Evolutionary conservation across 2,113 vertebrate species (phyloP).

Genomic region (Crocuta crocuta): DNA sequence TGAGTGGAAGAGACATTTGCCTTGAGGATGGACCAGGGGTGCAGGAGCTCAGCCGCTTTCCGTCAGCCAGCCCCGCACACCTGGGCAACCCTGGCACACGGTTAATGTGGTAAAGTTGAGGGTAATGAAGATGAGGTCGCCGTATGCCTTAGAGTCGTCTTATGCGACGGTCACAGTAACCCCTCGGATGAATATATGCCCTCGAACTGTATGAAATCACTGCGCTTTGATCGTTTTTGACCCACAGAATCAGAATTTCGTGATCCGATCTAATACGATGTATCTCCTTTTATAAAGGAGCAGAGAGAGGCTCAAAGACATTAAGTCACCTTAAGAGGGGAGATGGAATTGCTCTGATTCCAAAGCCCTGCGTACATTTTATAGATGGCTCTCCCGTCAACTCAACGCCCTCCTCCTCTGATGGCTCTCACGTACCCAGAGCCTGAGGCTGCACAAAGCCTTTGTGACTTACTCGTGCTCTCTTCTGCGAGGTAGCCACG

Average conservation of each 20-base stretch:
- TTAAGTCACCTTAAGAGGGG: background rate
- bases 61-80: background rate
- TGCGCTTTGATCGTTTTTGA: background rate
- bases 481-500: fast-evolving
- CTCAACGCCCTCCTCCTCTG: background rate
- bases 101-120: background rate
- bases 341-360: background rate
- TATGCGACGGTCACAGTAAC: background rate
- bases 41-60: background rate
- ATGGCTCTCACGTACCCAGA: background rate
- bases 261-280: background rate
- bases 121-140: background rate
- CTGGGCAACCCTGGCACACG: background rate
- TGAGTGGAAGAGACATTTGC: background rate
- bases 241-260: background rate
- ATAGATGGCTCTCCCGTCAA: background rate
- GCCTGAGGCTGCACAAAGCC: background rate
- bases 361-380: background rate
- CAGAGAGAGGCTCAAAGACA: background rate
- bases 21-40: background rate
- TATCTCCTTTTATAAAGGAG: background rate
- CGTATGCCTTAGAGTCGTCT: background rate
- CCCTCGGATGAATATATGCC: no score
- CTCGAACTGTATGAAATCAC: background rate
- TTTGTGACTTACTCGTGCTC: background rate